phyloP scores from a whole-genome alignment of 2,888 invertebrate genomes.

The Myathropa florea region DNA sequence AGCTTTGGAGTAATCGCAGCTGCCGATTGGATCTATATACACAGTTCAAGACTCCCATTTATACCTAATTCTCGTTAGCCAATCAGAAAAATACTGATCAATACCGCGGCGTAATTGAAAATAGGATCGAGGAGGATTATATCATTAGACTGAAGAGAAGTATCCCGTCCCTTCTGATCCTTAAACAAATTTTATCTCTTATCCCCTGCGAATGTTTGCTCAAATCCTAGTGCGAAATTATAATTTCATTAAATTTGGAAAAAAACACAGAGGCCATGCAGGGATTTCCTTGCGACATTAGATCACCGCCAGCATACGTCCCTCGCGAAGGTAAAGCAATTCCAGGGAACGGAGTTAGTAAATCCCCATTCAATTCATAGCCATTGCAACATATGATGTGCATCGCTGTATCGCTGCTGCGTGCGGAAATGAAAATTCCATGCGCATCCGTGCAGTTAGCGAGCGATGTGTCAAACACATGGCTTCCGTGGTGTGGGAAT shows the following conservation, averaged over 20 bases:
- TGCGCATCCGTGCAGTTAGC: neutral
- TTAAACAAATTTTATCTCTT: neutral
- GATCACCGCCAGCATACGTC: slow-evolving; percentile 9
- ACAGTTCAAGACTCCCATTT: no score
- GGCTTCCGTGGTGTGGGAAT: slow-evolving; percentile 39
- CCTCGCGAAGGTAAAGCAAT: slow-evolving; percentile 49
- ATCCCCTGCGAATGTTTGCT: neutral
- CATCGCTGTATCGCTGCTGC: neutral
- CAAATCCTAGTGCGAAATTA: neutral
- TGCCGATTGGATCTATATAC: no score
- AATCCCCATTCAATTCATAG: slow-evolving; percentile 44
- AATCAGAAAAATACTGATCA: no score
- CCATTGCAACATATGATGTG: slow-evolving; percentile 51
- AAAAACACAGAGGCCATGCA: slow-evolving; percentile 32
- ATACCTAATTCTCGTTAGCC: no score
- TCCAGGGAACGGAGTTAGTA: slow-evolving; percentile 33
- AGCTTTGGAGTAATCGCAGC: no score
- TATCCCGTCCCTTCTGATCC: neutral
- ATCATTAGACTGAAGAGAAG: neutral
- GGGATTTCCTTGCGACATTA: slow-evolving; percentile 39
- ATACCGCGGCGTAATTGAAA: neutral
- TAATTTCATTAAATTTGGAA: slow-evolving; percentile 42
- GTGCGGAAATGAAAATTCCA: slow-evolving; percentile 13
- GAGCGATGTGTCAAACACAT: slow-evolving; percentile 50
- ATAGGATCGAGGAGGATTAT: neutral